Evolutionary conservation across 2,888 invertebrate genomes (phyloP), one percentile per base, ranked within the genome.

Genomic region (Heliconius cydno): DNA sequence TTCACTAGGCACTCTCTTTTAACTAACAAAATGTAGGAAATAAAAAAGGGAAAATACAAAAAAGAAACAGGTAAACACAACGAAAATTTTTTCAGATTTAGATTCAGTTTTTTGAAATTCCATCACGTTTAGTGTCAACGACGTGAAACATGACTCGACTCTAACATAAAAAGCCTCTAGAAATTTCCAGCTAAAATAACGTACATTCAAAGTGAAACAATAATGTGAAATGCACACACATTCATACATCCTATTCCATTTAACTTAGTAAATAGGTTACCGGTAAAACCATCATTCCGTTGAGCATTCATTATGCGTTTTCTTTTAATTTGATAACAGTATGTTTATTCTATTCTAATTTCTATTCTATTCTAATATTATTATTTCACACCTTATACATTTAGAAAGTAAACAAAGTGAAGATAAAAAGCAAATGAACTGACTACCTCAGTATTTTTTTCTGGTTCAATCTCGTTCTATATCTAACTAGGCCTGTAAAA

Each of bases 181-280:
- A 65, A 78, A 67, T 66, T 73, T 57, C 60, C 63, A 74, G 60
- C 68, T 78, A n/a, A 78, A 78, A 78, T 63, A 78, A 41, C 57
- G 38, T 22, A 67, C 30, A 78, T 78, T 78, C 74, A 75, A 41
- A 78, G 41, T 78, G 67, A 38, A n/a, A 73, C 74, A 68, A 74
- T 78, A 68, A 68, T 78, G 25, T 41, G 78, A 67, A 78, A 74
- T 78, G 78, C 68, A 46, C 60, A 67, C 60, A 74, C 57, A 28
- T 60, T 67, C 67, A 67, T 66, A 72, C 78, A n/a, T 67, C 65
- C 38, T 78, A 74, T 78, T 74, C 73, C 73, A 66, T 67, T 78
- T 67, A 68, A 74, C 67, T 74, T 67, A 12, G 66, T 74, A 78
- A 78, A 78, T 78, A 73, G 73, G 57, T 73, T 73, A 72, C 66